These are phyloP conservation scores for Archivesica marissinica DNA, from an alignment of 1,140 invertebrate genomes.

Conservation along the genomic window DNA sequence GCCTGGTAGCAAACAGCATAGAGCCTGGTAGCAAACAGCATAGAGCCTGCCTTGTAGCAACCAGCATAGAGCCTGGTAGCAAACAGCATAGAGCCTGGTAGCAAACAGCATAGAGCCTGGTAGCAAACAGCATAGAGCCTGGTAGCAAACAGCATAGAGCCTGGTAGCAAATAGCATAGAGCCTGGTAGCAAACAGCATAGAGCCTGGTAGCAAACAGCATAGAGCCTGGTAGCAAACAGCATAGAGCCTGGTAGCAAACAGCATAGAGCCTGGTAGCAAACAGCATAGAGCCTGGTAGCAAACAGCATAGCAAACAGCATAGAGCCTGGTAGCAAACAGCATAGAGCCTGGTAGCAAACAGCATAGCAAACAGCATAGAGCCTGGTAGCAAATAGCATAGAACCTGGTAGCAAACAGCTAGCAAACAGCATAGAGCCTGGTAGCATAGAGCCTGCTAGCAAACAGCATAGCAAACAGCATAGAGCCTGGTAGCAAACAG, in stretches of 20 bases:
- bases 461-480: slow-evolving; percentile 84
- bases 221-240: background rate
- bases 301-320: background rate
- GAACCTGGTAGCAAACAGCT: background rate
- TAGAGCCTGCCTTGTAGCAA: no score
- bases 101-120: no score
- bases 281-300: background rate
- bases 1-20: no score
- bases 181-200: no score
- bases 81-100: no score
- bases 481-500: slow-evolving; percentile 77
- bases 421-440: background rate
- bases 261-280: background rate
- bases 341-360: slow-evolving; percentile 61
- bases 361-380: slow-evolving; percentile 84
- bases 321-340: background rate
- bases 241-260: background rate
- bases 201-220: background rate
- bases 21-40: no score
- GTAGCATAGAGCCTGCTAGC: background rate
- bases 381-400: slow-evolving; percentile 77
- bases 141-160: no score
- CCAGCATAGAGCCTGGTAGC: no score
- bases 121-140: no score
- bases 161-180: no score